These are phyloP conservation scores for Diadophis punctatus DNA, from an alignment of 2,113 vertebrate species.

Conservation along the genomic window DNA sequence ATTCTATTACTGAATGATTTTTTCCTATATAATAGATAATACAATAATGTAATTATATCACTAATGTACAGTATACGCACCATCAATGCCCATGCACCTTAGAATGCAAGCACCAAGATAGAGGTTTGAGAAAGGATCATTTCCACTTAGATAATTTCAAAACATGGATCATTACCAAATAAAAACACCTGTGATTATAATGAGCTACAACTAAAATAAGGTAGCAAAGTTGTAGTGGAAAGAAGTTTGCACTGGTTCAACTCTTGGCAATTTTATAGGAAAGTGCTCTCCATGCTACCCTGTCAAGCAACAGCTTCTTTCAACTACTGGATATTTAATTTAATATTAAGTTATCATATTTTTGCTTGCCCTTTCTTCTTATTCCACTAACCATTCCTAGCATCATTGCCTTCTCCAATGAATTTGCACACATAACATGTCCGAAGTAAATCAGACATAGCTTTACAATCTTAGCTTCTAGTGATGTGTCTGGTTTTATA, in stretches of 20 bases:
- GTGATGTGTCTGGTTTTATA: neutral
- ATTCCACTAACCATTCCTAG: neutral
- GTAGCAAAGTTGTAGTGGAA: neutral
- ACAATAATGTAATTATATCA: neutral
- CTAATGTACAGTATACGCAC: neutral
- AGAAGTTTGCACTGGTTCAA: slow-evolving; percentile 17
- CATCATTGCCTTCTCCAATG: neutral
- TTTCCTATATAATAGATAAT: neutral
- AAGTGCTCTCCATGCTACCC: neutral
- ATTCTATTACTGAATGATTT: neutral
- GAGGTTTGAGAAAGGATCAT: neutral
- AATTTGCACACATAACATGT: neutral
- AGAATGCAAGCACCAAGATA: neutral
- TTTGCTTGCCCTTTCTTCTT: neutral
- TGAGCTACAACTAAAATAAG: neutral
- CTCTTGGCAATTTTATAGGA: neutral
- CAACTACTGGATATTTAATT: neutral
- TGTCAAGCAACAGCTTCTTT: neutral
- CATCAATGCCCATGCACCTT: neutral
- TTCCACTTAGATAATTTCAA: neutral
- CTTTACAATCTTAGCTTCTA: neutral
- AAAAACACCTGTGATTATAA: neutral
- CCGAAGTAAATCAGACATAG: neutral
- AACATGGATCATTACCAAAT: neutral
- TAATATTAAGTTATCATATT: neutral